Evolutionary conservation across 2,113 vertebrate species (phyloP).

Genomic region (Lamprotornis superbus): DNA sequence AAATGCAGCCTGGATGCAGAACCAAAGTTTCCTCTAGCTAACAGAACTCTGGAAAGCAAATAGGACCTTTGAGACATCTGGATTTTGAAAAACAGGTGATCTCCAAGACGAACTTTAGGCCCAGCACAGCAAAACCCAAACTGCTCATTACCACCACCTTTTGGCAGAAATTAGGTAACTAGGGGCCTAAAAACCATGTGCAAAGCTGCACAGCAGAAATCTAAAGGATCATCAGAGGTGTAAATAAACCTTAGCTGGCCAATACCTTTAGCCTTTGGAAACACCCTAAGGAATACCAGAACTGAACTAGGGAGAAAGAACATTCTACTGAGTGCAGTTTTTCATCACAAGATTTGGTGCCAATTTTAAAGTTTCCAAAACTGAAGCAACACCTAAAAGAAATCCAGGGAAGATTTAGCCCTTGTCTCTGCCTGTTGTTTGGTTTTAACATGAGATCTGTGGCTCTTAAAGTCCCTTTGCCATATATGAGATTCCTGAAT

Average conservation of each 20-base stretch:
- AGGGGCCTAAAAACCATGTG: background rate
- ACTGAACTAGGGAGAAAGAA: background rate
- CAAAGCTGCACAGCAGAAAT: background rate
- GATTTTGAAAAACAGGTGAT: background rate
- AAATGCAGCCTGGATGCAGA: rapidly evolving
- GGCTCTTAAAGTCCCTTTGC: background rate
- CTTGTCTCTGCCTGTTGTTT: background rate
- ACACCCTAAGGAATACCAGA: background rate
- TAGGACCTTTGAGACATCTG: background rate
- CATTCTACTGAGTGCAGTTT: background rate
- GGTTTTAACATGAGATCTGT: background rate
- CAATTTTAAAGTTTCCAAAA: background rate
- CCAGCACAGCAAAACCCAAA: background rate
- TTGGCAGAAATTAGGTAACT: background rate
- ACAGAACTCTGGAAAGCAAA: background rate
- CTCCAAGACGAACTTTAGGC: background rate
- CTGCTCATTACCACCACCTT: background rate
- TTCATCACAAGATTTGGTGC: background rate
- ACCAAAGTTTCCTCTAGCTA: background rate
- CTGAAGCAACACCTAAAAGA: background rate
- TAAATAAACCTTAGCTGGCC: background rate
- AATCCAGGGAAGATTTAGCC: background rate
- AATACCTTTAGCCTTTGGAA: background rate
- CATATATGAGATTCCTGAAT: rapidly evolving
- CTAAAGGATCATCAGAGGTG: background rate